Evolutionary conservation across 2,113 vertebrate species (phyloP).

Genomic region (Lamprotornis superbus): DNA sequence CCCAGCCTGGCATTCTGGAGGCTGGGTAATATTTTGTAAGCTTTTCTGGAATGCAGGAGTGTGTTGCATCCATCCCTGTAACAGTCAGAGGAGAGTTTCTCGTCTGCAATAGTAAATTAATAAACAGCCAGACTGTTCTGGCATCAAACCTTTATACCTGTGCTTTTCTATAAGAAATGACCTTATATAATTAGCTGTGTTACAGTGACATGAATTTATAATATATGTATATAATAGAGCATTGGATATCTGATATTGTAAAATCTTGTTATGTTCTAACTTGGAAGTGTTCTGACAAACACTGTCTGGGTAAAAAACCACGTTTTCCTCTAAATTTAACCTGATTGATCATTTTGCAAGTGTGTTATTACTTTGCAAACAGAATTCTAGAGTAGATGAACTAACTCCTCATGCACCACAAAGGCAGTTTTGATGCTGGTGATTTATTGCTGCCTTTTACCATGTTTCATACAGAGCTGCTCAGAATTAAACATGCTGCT

Average conservation of each 20-base stretch:
- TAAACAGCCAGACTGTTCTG: conserved; percentile 60
- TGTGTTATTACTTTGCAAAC: not conserved
- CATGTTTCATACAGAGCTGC: not conserved
- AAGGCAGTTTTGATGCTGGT: not conserved
- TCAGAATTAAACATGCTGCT: not conserved
- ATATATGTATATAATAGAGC: not conserved
- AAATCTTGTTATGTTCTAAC: not conserved
- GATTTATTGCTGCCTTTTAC: not conserved
- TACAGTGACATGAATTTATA: conserved; percentile 33
- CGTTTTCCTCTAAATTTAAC: conserved; percentile 19
- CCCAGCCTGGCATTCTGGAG: fast-evolving
- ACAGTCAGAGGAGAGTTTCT: not conserved
- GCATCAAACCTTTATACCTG: conserved; percentile 55
- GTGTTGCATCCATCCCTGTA: not conserved
- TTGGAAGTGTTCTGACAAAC: conserved; percentile 9
- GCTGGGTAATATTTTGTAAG: not conserved
- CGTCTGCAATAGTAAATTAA: conserved; percentile 61
- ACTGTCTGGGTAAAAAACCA: conserved; percentile 9
- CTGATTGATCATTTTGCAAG: not conserved
- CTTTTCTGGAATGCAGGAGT: not conserved
- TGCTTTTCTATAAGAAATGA: conserved; percentile 67
- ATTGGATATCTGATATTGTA: conserved; percentile 49
- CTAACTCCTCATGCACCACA: not conserved
- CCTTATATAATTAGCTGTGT: conserved; percentile 34
- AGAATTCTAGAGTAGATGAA: not conserved